Evolutionary conservation across 2,113 vertebrate species (phyloP).

Genomic region (Hemiprocne comata): DNA sequence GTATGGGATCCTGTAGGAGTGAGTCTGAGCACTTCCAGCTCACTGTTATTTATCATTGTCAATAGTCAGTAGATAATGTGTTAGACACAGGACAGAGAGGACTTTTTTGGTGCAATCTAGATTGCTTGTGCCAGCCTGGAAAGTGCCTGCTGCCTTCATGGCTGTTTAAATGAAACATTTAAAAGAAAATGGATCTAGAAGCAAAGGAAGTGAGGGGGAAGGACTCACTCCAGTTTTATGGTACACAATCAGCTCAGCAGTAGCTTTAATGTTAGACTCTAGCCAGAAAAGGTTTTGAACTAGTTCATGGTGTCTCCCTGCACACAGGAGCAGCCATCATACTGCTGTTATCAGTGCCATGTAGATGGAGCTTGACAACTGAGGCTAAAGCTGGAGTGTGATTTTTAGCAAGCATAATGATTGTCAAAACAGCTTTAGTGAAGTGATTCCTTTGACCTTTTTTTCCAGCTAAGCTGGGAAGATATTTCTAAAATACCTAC

Average conservation of each 20-base stretch:
- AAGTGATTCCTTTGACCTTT: not conserved
- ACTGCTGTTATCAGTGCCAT: not conserved
- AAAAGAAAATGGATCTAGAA: not conserved
- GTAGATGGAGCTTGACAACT: not conserved
- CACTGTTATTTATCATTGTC: not conserved
- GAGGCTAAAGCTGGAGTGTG: not conserved
- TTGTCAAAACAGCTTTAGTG: not conserved
- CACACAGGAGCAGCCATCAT: not conserved
- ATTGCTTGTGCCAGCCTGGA: not conserved
- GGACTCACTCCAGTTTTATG: not conserved
- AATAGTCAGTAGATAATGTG: accelerated
- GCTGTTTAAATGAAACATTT: not conserved
- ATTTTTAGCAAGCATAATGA: not conserved
- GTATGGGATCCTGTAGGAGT: not conserved
- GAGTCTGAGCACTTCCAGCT: not conserved
- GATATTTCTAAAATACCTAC: not conserved
- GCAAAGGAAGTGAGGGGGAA: not conserved
- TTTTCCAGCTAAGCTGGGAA: not conserved
- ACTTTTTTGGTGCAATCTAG: not conserved
- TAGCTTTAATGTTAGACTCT: not conserved
- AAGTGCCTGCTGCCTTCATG: not conserved
- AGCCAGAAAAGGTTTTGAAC: not conserved
- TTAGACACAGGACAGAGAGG: not conserved
- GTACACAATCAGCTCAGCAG: not conserved
- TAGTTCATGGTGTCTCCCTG: not conserved